A percentile compares a stretch with the other conserved stretches of the same genome.
These are phyloP conservation scores for Nowickia ferox DNA, from an alignment of 2,888 invertebrate genomes.

Conservation along the genomic window DNA sequence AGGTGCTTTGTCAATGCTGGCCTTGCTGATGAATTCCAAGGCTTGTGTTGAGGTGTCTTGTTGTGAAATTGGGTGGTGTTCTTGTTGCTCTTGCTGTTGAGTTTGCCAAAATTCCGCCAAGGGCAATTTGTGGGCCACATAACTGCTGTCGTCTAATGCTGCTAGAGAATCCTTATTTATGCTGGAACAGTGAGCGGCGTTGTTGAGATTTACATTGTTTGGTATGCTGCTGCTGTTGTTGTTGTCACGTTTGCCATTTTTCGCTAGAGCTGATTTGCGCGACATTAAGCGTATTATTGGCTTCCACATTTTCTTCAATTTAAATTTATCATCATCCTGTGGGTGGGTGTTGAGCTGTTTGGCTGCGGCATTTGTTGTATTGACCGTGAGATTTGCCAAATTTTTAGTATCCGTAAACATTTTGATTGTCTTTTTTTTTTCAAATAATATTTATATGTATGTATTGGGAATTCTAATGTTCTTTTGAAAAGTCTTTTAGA, in stretches of 20 bases:
- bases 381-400: conserved; percentile 73
- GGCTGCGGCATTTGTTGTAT: conserved; percentile 61
- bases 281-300: conserved; percentile 79
- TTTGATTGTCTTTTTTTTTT: conserved; percentile 47
- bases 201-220: conserved; percentile 76
- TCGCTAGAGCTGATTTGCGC: conserved; percentile 70
- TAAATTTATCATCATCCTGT: conserved; percentile 72
- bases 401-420: conserved; percentile 82
- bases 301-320: conserved; percentile 79
- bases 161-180: conserved; percentile 71
- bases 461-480: conserved; percentile 30
- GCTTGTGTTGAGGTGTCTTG: conserved; percentile 39
- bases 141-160: conserved; percentile 39
- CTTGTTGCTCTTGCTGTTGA: conserved; percentile 32
- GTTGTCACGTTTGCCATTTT: conserved; percentile 57
- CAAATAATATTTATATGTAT: conserved; percentile 29
- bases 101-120: conserved; percentile 53
- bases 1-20: conserved; percentile 79
- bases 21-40: conserved; percentile 77
- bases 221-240: conserved; percentile 70
- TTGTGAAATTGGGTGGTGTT: conserved; percentile 29
- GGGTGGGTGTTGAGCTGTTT: conserved; percentile 61
- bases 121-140: conserved; percentile 44
- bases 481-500: background rate
- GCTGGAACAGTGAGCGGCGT: conserved; percentile 63